Evolutionary conservation across 2,797 vertebrate genomes (phyloP).

Genomic region (Zenarchopterus dispar): DNA sequence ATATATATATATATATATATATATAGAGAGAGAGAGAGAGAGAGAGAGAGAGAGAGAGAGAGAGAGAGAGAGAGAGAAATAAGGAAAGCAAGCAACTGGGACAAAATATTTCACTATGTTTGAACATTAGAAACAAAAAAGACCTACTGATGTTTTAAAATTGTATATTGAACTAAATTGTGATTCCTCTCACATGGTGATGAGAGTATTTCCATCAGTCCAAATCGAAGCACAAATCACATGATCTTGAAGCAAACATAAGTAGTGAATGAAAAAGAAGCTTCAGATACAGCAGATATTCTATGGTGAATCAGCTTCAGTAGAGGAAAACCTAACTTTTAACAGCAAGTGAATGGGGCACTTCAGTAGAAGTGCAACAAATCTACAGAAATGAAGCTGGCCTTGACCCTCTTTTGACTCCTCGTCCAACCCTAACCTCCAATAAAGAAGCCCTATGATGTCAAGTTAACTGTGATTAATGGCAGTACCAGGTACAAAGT

Average conservation of each 20-base stretch:
- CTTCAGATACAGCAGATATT: not conserved
- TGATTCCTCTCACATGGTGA: no score
- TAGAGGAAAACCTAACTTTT: not conserved
- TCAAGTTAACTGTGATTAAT: conserved; percentile 77
- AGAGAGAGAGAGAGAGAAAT: no score
- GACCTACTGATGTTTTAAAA: no score
- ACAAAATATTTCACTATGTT: no score
- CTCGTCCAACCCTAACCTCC: conserved; percentile 55
- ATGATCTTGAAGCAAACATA: not conserved
- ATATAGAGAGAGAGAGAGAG: no score
- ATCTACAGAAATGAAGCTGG: conserved; percentile 41
- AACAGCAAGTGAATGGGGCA: not conserved
- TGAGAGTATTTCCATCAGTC: not conserved
- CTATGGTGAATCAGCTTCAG: not conserved
- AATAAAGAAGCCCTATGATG: conserved; percentile 69
- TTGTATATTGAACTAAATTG: no score
- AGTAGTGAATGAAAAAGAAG: no score
- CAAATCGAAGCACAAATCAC: not conserved
- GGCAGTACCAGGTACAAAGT: conserved; percentile 56
- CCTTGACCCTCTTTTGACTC: conserved; percentile 57
- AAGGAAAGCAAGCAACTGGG: no score
- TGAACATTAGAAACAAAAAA: not conserved
- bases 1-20: no score
- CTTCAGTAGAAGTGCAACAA: conserved; percentile 27
- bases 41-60: no score